Evolutionary conservation across 2,888 invertebrate species (phyloP), one percentile per base, ranked within the genome.

Genomic region (Alloscopus bannaensis): DNA sequence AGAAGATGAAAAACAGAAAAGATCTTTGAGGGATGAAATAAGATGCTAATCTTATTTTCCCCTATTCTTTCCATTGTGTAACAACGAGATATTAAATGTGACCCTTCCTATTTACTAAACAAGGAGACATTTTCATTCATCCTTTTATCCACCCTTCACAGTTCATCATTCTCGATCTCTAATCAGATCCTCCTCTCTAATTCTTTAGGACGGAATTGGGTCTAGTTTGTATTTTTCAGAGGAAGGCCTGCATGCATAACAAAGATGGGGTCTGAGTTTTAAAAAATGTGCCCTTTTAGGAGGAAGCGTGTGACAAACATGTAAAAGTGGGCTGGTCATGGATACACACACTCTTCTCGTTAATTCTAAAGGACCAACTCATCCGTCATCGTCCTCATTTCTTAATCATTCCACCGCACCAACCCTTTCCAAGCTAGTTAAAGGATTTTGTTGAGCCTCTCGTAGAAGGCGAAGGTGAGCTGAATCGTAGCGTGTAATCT

Each of bases 71-170:
- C 8, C 50, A 47, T 11, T 22, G n/a, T 57, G 18, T 69, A 40
- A n/a, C n/a, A n/a, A n/a, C n/a, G n/a, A n/a, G n/a, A n/a, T n/a
- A n/a, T n/a, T n/a, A n/a, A n/a, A 66, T 20, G 55, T 18, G 59
- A 47, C 59, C 47, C 70, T 60, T 69, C 69, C 59, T 71, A 40
- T 62, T 71, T 71, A 28, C 24, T 50, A 71, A 71, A 71, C 71
- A 71, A 71, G 62, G n/a, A n/a, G 62, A 40, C 26, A 28, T 26
- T 47, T 24, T 22, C 62, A 52, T 62, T 50, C 62, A 60, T 71
- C 52, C 62, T 36, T 71, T 45, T 20, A 62, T 52, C 71, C 62
- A 62, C 71, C 71, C 71, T 50, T 71, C 71, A 62, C 62, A 52
- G 50, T 26, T 62, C 70, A 36, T 52, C 55, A 55, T 68, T 31